A percentile compares a stretch with the other conserved stretches of the same genome.
phyloP scores from a whole-genome alignment of 2,113 vertebrate species.

The Platichthys flesus region DNA sequence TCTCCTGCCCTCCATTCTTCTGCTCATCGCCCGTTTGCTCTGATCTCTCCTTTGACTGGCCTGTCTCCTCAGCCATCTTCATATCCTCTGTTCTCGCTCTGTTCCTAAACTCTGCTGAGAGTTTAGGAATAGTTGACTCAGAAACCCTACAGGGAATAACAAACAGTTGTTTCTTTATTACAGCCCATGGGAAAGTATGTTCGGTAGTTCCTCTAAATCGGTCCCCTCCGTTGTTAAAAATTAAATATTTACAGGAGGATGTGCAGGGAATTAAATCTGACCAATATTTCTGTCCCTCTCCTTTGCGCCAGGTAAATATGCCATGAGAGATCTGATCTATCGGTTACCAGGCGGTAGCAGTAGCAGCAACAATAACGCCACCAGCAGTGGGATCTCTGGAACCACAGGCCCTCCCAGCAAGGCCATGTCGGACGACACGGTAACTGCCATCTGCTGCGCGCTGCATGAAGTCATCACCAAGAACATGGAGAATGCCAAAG shows the following conservation, averaged over 20 bases:
- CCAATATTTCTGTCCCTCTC: conserved; percentile 1
- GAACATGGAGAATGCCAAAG: conserved; percentile 99
- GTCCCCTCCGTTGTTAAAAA: background rate
- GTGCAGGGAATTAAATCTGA: conserved; percentile 8
- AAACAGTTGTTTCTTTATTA: background rate
- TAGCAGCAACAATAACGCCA: conserved; percentile 84
- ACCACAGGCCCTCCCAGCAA: conserved; percentile 84
- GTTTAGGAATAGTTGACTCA: conserved; percentile 6
- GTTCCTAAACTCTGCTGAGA: background rate
- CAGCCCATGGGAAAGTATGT: background rate
- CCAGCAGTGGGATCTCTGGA: conserved; percentile 81
- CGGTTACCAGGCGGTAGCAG: conserved; percentile 90
- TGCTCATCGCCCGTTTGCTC: conserved; percentile 22
- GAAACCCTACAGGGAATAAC: conserved; percentile 22
- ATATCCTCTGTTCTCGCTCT: conserved; percentile 4
- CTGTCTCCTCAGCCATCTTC: conserved; percentile 17
- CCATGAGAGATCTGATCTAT: conserved; percentile 98
- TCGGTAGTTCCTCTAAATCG: background rate
- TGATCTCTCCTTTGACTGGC: conserved; percentile 16
- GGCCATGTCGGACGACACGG: conserved; percentile 97
- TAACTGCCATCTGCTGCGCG: conserved; percentile 97
- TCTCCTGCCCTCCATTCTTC: conserved; percentile 16
- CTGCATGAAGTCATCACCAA: conserved; percentile 99
- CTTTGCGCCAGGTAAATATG: conserved; percentile 90
- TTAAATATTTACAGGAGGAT: background rate